Evolutionary conservation across 2,888 invertebrate genomes (phyloP), one percentile per base, ranked within the genome.

Genomic region (Himalopsyche tibetana): DNA sequence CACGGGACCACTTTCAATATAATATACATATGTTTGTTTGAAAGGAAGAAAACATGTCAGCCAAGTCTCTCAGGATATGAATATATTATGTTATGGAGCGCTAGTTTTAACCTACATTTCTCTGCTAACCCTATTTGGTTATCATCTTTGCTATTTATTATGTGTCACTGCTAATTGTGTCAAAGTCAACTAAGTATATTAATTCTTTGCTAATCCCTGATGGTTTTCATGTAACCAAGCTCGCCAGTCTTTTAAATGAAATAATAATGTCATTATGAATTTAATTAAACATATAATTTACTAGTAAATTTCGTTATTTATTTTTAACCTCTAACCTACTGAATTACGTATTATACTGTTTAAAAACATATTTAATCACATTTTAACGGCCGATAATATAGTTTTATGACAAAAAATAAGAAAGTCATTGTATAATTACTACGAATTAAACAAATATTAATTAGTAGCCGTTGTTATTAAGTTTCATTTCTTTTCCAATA

Each of bases 91-190:
- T 63, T 19, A 19, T 11, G 28, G n/a, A 19, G 28, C 19, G n/a
- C 63, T 63, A 63, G 63, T 63, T 63, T 63, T 63, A 63, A 28
- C 28, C 63, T 63, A 19, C 28, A 63, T 63, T 63, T 28, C 63
- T 63, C 28, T 63, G 28, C 9, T 63, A 63, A 63, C 63, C 63
- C 19, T 19, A 28, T 63, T 63, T 63, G 19, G 63, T 19, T 63
- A 63, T 63, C 63, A 63, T 63, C 63, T 63, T 63, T 63, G 19
- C 63, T 63, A 19, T 63, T 63, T 63, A 63, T 63, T 63, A 63
- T 63, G 28, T 63, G 63, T 63, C 63, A 63, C 63, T 63, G 63
- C 28, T 63, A 63, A 63, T 63, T 63, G 63, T 63, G 63, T 63
- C 63, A 63, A 63, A 63, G 63, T 63, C 63, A 19, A 8, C 63